Percentiles rank a stretch among this genome's conserved stretches.
phyloP scores from a whole-genome alignment of 2,797 vertebrate species.

The Gambelia wislizenii region DNA sequence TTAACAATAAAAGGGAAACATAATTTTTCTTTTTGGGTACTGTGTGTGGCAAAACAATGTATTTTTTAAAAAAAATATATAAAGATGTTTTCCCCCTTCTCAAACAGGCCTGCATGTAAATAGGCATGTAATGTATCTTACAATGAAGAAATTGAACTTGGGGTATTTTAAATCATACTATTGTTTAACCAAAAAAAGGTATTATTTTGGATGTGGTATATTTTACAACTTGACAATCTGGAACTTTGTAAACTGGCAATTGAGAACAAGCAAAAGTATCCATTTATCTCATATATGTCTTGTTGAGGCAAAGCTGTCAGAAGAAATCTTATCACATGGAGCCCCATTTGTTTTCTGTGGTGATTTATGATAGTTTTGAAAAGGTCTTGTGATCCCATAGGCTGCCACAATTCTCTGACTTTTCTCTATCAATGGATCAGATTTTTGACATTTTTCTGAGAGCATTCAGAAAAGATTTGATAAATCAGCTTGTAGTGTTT shows the following conservation, averaged over 20 bases:
- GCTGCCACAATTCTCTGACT: slow-evolving; percentile 87
- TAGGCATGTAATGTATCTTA: slow-evolving; percentile 55
- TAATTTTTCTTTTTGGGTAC: slow-evolving; percentile 49
- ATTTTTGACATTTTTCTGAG: slow-evolving; percentile 87
- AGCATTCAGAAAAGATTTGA: slow-evolving; percentile 87
- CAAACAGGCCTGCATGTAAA: slow-evolving; percentile 35
- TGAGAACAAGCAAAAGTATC: slow-evolving; percentile 82
- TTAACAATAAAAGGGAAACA: slow-evolving; percentile 46
- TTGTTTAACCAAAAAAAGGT: slow-evolving; percentile 73
- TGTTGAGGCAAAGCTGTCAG: slow-evolving; percentile 86
- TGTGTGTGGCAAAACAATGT: slow-evolving; percentile 36
- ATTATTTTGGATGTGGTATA: slow-evolving; percentile 78
- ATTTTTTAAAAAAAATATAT: slow-evolving; percentile 15
- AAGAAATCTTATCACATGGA: slow-evolving; percentile 87
- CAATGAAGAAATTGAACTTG: slow-evolving; percentile 54
- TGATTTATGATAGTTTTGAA: slow-evolving; percentile 93
- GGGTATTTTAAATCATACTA: slow-evolving; percentile 65
- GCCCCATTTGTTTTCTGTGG: slow-evolving; percentile 88
- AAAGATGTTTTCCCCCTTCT: slow-evolving; percentile 6
- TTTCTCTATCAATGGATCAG: slow-evolving; percentile 87
- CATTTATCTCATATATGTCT: slow-evolving; percentile 86
- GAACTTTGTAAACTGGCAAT: slow-evolving; percentile 85
- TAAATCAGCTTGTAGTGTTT: slow-evolving; percentile 88
- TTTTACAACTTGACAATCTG: slow-evolving; percentile 84
- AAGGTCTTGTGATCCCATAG: slow-evolving; percentile 91